Conservation (phyloP, 2,888 invertebrate genomes). For the Coecobrya sp. region DNA sequence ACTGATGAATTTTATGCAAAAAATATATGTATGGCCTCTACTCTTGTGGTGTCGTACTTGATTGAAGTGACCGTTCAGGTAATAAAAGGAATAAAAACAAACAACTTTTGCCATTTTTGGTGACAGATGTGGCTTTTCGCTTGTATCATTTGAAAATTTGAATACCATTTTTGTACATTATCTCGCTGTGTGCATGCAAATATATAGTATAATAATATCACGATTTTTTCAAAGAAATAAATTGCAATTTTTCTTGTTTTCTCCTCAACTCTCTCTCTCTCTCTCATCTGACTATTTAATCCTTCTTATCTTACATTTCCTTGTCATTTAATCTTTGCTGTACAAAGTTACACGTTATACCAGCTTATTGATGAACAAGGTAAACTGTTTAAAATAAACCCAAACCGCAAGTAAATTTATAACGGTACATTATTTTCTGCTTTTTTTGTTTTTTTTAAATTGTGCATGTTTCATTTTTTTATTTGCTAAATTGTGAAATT, state of each 20-base stretch:
- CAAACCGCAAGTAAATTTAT: background rate
- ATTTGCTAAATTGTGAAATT: background rate
- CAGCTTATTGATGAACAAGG: too few relatives aligned
- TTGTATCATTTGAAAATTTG: background rate
- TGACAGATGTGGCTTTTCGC: conserved; percentile 45
- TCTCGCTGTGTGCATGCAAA: background rate
- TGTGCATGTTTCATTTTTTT: background rate
- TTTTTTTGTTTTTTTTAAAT: background rate
- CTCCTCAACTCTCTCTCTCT: conserved; percentile 8
- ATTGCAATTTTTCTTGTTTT: conserved; percentile 35
- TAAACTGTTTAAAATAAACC: too few relatives aligned
- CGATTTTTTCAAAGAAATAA: background rate
- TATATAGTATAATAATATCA: background rate
- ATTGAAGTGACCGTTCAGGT: conserved; percentile 86
- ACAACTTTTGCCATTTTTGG: conserved; percentile 40
- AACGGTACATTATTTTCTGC: background rate
- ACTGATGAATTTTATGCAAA: conserved; percentile 69
- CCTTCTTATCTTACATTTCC: background rate
- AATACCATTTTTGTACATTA: conserved; percentile 10
- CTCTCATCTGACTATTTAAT: background rate
- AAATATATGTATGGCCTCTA: conserved; percentile 84
- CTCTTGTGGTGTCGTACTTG: conserved; percentile 86
- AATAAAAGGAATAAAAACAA: conserved; percentile 41
- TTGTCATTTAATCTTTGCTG: background rate
- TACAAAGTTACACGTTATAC: too few relatives aligned